Evolutionary conservation across 1,140 invertebrate species (phyloP).

Genomic region (Ips typographus): DNA sequence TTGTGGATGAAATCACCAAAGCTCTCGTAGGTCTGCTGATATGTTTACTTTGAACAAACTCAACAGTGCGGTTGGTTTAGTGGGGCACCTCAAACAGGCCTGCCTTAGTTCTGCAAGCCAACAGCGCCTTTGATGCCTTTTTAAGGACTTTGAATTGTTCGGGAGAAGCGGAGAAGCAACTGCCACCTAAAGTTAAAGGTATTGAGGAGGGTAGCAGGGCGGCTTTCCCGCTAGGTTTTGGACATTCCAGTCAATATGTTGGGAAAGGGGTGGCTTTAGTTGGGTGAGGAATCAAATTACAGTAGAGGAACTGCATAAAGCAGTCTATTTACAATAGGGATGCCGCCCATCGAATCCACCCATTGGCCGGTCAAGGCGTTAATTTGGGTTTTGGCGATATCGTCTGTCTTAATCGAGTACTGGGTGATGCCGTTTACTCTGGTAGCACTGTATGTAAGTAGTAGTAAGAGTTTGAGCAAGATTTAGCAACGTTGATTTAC

Average conservation of each 20-base stretch:
- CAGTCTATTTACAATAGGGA: slow-evolving; percentile 63
- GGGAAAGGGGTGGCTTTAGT: slow-evolving; percentile 73
- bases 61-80: slow-evolving; percentile 48
- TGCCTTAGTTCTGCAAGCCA: slow-evolving; percentile 58
- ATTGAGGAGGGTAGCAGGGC: slow-evolving; percentile 71
- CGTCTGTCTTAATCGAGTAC: slow-evolving; percentile 63
- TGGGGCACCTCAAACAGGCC: slow-evolving; percentile 70
- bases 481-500: background rate
- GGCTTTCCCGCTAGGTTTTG: slow-evolving; percentile 89
- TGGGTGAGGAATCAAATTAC: slow-evolving; percentile 62
- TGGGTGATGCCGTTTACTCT: slow-evolving; percentile 69
- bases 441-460: slow-evolving; percentile 72
- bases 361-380: slow-evolving; percentile 94
- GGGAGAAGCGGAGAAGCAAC: slow-evolving; percentile 60
- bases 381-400: slow-evolving; percentile 97
- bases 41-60: background rate
- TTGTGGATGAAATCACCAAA: slow-evolving; percentile 87
- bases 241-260: slow-evolving; percentile 85
- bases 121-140: slow-evolving; percentile 58
- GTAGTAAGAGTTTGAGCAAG: too few species aligned
- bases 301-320: background rate
- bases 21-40: slow-evolving; percentile 66
- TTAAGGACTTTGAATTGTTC: slow-evolving; percentile 53
- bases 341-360: slow-evolving; percentile 95
- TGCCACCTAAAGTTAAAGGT: slow-evolving; percentile 75